Base-by-base conservation (phyloP, 2,888 invertebrate genomes). In the Macrostomum cliftonense region DNA sequence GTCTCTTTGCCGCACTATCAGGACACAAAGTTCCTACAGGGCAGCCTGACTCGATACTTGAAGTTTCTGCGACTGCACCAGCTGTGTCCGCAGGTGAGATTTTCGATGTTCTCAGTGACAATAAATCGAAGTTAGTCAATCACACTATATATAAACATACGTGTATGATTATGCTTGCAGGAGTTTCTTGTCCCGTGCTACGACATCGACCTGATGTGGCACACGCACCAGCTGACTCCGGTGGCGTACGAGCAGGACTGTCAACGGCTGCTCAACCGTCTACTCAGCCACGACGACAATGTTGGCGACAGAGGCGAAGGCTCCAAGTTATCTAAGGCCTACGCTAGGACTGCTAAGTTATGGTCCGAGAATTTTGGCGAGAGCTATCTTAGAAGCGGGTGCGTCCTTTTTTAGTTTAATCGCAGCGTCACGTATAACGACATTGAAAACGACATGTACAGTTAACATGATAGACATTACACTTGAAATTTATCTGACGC, bases 171-270 rank as follows among this genome's bases (percentile, higher is more conserved):
- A 28, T 9, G 28, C 28, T 28, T 9, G 5, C 28, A 28, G 28
- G 28, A 39, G 21, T 45, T 36, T 16, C 21, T 38, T 0, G 45
- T 45, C 14, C 45, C 45, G 9, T 39, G 38, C 39, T 45, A 45
- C 16, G 45, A 45, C 39, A 45, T 45, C 17, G 45, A 45, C 39
- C 11, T 45, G 14, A 38, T 45, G 20, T 45, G 45, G 45, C 45
- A 45, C 21, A 36, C 45, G 14, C 45, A 45, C 39, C 45, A 45
- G 39, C 19, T 45, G 14, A 21, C 21, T 45, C 45, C 45, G 2
- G 28, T 21, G 39, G 11, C 4, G 12, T 45, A 45, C 39, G 20
- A 16, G 14, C 45, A 37, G 4, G 45, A 45, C 39, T 39, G 38
- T 38, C 1, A 0, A 1, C 21, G 21, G 14, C 39, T 46, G 12